Evolutionary conservation across 1,140 invertebrate species (phyloP).

Genomic region (Panonychus citri): DNA sequence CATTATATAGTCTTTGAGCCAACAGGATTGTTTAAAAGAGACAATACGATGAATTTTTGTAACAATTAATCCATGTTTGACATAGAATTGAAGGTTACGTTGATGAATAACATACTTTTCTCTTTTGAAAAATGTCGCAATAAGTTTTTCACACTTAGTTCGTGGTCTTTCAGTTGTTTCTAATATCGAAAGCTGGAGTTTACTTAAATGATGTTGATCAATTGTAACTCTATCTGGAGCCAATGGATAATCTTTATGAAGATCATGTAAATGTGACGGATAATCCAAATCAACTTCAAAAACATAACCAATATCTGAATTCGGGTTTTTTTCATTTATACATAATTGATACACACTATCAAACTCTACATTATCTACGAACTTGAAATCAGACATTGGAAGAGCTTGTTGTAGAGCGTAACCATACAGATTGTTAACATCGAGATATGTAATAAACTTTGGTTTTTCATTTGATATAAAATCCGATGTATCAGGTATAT

Average conservation of each 20-base stretch:
- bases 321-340: conserved; percentile 2
- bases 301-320: conserved; percentile 10
- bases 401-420: conserved; percentile 9
- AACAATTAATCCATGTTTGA: conserved; percentile 24
- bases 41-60: conserved; percentile 27
- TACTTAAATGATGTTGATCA: neutral
- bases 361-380: neutral
- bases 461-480: conserved; percentile 4
- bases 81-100: conserved; percentile 26
- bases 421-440: conserved; percentile 16
- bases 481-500: conserved; percentile 12
- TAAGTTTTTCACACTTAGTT: conserved; percentile 1
- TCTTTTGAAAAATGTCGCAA: conserved; percentile 4
- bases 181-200: neutral
- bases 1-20: conserved; percentile 25
- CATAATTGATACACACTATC: conserved; percentile 2
- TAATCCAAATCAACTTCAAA: conserved; percentile 17
- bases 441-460: conserved; percentile 15
- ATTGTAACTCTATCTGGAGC: conserved; percentile 16
- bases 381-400: conserved; percentile 8
- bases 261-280: conserved; percentile 14
- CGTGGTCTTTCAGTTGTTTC: neutral
- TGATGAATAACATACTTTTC: conserved; percentile 28
- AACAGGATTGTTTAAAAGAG: conserved; percentile 26
- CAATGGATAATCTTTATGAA: conserved; percentile 23